Percentiles rank a stretch among this genome's conserved stretches.
These are phyloP conservation scores for Spatulosminthurus flaviceps DNA, from an alignment of 2,888 invertebrate species.

Conservation along the genomic window DNA sequence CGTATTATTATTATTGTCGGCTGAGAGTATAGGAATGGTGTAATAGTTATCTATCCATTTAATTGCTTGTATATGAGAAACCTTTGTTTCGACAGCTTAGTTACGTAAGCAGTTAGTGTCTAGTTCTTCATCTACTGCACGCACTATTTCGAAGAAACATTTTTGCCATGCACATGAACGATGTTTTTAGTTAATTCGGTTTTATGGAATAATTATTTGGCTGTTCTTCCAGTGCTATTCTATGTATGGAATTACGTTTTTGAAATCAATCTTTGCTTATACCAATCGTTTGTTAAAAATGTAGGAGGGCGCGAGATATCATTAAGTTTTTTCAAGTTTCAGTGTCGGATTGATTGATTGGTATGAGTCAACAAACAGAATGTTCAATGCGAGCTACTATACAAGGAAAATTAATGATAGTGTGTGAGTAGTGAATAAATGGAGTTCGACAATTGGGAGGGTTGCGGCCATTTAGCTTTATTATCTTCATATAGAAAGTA, in stretches of 20 bases:
- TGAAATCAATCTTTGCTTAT: too few relatives aligned
- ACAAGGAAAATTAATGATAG: background rate
- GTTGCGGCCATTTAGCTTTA: constrained; percentile 18
- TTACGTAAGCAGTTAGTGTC: too few relatives aligned
- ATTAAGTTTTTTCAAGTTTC: background rate
- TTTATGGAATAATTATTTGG: too few relatives aligned
- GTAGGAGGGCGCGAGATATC: too few relatives aligned
- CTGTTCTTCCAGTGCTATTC: too few relatives aligned
- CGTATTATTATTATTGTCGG: constrained; percentile 4
- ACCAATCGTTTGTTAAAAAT: too few relatives aligned
- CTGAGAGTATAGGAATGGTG: background rate
- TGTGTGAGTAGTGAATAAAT: background rate
- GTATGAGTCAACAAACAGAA: background rate
- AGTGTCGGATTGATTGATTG: background rate
- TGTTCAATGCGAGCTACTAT: background rate
- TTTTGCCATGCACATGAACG: too few relatives aligned
- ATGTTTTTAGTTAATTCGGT: too few relatives aligned
- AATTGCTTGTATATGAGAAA: background rate
- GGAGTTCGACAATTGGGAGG: background rate
- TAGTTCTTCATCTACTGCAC: too few relatives aligned
- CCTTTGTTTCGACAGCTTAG: too few relatives aligned
- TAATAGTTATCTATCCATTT: background rate
- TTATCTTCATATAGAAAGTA: background rate
- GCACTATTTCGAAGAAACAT: too few relatives aligned
- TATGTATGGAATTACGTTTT: too few relatives aligned